Evolutionary conservation across 53 echinoderm and acorn worm species (phyloP).

Genomic region (Astropecten irregularis): DNA sequence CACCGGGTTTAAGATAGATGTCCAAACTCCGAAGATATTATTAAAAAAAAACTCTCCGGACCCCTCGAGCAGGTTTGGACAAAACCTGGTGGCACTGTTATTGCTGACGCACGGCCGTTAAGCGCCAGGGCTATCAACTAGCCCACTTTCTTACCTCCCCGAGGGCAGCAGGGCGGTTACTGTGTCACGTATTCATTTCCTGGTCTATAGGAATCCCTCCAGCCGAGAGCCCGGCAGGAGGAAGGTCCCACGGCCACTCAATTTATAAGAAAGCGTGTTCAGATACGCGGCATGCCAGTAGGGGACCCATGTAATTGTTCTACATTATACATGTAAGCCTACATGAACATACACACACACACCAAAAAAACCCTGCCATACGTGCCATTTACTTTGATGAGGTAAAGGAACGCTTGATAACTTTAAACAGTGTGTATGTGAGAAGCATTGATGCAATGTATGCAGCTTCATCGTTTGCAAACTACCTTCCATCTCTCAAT

Average conservation of each 20-base stretch:
- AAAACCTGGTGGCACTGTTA: slow-evolving; percentile 40
- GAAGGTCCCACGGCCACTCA: neutral
- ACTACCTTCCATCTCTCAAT: no score
- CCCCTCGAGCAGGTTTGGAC: slow-evolving; percentile 22
- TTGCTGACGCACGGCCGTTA: slow-evolving; percentile 51
- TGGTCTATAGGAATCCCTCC: neutral
- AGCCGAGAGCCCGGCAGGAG: neutral
- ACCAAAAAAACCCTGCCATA: no score
- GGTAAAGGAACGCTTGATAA: no score
- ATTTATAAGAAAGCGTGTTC: slow-evolving; percentile 8
- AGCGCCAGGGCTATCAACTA: slow-evolving; percentile 24
- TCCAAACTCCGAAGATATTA: neutral
- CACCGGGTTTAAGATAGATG: no score
- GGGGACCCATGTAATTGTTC: slow-evolving; percentile 12
- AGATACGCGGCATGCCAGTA: neutral
- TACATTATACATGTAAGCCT: no score
- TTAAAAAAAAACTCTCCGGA: slow-evolving; percentile 32
- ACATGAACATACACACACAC: no score
- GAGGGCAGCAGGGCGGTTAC: slow-evolving; percentile 12
- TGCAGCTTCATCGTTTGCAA: no score
- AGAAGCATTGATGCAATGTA: no score
- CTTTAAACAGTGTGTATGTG: no score
- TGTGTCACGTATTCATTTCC: slow-evolving; percentile 58
- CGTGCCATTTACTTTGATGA: no score
- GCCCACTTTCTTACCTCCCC: slow-evolving; percentile 25